These are phyloP conservation scores for Achatina immaculata DNA, from an alignment of 1,140 invertebrate species.

Conservation along the genomic window DNA sequence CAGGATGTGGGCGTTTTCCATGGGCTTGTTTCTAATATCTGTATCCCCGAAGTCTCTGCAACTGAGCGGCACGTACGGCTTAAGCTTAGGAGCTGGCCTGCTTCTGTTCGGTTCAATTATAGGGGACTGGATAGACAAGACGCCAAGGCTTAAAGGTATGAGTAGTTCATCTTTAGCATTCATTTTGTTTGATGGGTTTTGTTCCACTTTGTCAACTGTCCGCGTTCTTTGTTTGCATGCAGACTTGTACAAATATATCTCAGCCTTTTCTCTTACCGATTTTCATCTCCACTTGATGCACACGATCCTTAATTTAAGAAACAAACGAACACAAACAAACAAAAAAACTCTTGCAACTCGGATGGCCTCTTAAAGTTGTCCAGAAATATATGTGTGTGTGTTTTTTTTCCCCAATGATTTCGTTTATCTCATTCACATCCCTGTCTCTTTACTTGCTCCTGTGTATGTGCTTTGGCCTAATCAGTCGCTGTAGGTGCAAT, in stretches of 20 bases:
- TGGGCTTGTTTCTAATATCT: slow-evolving; percentile 72
- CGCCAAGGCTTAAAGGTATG: slow-evolving; percentile 69
- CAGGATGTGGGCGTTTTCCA: slow-evolving; percentile 75
- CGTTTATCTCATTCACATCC: no score
- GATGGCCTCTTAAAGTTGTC: no score
- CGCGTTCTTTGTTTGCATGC: not conserved
- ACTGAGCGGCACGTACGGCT: slow-evolving; percentile 73
- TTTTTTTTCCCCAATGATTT: no score
- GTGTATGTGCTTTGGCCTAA: no score
- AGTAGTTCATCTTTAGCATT: no score
- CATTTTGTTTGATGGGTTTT: no score
- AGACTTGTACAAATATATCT: not conserved
- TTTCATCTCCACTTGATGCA: not conserved
- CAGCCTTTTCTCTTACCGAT: not conserved
- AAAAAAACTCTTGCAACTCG: no score
- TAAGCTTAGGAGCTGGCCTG: slow-evolving; percentile 65
- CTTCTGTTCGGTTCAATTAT: slow-evolving; percentile 73
- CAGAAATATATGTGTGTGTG: no score
- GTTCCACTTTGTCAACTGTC: no score
- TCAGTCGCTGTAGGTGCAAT: no score
- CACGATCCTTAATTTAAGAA: not conserved
- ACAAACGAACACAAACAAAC: not conserved
- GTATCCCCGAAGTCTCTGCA: slow-evolving; percentile 60
- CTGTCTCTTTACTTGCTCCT: no score
- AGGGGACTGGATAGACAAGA: slow-evolving; percentile 74